Evolutionary conservation across 2,797 vertebrate genomes (phyloP).

Genomic region (Myotis pilosus): DNA sequence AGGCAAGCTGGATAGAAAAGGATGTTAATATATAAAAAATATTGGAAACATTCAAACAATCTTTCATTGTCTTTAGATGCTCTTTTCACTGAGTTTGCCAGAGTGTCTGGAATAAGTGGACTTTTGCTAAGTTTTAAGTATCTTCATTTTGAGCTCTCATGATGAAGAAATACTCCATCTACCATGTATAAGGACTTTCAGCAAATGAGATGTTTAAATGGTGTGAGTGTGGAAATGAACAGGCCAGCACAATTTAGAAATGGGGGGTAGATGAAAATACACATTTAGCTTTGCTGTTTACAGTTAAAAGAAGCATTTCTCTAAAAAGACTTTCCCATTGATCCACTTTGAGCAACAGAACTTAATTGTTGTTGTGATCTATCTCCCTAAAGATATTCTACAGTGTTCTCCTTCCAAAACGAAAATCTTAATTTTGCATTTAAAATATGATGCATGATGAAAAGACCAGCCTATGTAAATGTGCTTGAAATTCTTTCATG

Average conservation of each 20-base stretch:
- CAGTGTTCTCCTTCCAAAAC: neutral
- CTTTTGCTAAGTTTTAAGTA: conserved; percentile 24
- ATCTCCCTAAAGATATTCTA: conserved; percentile 6
- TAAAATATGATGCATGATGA: neutral
- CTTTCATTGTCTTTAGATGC: neutral
- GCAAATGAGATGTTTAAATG: conserved; percentile 22
- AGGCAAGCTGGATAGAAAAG: neutral
- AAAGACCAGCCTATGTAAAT: conserved; percentile 8
- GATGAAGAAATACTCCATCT: neutral
- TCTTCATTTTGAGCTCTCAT: conserved; percentile 2
- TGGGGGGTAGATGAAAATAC: neutral
- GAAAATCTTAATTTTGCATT: conserved; percentile 31
- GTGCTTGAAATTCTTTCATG: neutral
- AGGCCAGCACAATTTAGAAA: conserved; percentile 1
- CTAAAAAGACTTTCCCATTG: conserved; percentile 1
- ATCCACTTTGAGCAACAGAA: conserved; percentile 17
- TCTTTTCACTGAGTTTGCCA: conserved; percentile 16
- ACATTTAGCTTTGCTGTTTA: conserved; percentile 14
- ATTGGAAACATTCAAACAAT: neutral
- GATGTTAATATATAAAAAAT: neutral
- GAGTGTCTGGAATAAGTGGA: neutral
- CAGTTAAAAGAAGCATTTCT: conserved; percentile 13
- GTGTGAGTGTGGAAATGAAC: neutral
- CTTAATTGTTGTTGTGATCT: conserved; percentile 20
- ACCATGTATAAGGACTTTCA: neutral